phyloP scores from a whole-genome alignment of 2,888 invertebrate genomes.

The Oscheius sp. region DNA sequence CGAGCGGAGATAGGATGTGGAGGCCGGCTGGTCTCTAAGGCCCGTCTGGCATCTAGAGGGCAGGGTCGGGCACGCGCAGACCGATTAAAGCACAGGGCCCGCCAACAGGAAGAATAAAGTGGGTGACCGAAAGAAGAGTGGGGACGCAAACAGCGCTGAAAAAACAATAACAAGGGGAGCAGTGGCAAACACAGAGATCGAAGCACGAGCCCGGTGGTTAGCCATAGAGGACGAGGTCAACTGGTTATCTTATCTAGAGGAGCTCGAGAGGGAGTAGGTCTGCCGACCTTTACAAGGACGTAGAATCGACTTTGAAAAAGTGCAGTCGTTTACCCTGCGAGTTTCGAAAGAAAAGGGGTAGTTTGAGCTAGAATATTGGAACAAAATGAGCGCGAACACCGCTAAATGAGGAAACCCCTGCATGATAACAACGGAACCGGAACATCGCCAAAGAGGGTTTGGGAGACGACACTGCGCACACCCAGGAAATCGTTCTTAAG shows the following conservation, averaged over 20 bases:
- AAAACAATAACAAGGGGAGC: slow-evolving; percentile 35
- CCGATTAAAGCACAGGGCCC: slow-evolving; percentile 18
- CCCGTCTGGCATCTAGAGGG: slow-evolving; percentile 21
- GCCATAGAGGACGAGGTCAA: slow-evolving; percentile 27
- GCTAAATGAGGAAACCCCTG: too few relatives aligned
- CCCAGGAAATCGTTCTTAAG: too few relatives aligned
- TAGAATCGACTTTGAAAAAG: too few relatives aligned
- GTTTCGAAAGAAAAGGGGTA: too few relatives aligned
- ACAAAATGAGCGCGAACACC: too few relatives aligned
- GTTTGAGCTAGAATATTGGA: too few relatives aligned
- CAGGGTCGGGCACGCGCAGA: slow-evolving; percentile 8
- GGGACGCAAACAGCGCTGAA: slow-evolving; percentile 30
- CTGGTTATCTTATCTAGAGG: slow-evolving; percentile 31
- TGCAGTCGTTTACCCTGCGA: too few relatives aligned
- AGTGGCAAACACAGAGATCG: slow-evolving; percentile 24
- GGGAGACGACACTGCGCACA: too few relatives aligned
- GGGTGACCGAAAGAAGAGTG: slow-evolving; percentile 14
- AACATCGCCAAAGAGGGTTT: too few relatives aligned
- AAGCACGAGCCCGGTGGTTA: slow-evolving; percentile 25
- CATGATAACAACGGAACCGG: too few relatives aligned
- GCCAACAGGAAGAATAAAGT: neutral
- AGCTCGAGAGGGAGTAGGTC: slow-evolving; percentile 3
- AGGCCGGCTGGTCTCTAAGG: slow-evolving; percentile 25
- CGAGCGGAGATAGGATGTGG: slow-evolving; percentile 12
- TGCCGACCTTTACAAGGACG: neutral